Evolutionary conservation across 92 coral and sea anemone species (phyloP), one percentile per base, ranked within the genome.

Genomic region (Muricea muricata): DNA sequence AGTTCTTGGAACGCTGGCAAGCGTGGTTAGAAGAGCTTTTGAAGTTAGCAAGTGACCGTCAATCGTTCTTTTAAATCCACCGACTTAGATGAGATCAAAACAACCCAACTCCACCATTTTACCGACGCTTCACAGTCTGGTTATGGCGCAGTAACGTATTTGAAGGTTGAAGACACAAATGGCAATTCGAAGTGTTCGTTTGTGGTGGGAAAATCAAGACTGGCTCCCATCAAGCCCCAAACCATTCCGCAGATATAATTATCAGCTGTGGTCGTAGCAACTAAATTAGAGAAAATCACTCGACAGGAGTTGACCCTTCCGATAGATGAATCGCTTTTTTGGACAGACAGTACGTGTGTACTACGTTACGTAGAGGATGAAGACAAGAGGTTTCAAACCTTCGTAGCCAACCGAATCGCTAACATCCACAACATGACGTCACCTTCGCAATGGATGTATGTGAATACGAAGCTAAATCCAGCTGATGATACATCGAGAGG

Each of bases 401-500:
- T 85, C 30, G 88, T 76, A 32, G 80, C 90, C 7, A 86, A 89
- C 42, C 76, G 93, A 42, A 46, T 89, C 5, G 78, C 90, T 13
- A 72, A 86, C 11, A 90, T 90, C 55, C 93, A 63, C 35, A 87
- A 86, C 23, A 67, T 57, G 31, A 80, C 90, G 0, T 45, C 75
- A 24, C 74, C 87, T 29, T 45, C 61, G 0, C 93, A 90, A 61
- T 90, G 93, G 93, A 17, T 50, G 20, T 86, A 87, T 54, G 91
- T 90, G 29, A 88, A 15, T 88, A 91, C 9, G 93, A n/a, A n/a
- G n/a, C n/a, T n/a, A n/a, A n/a, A n/a, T n/a, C n/a, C n/a, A n/a
- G n/a, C n/a, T n/a, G n/a, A 90, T 85, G 93, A 90, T n/a, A 91
- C 91, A 28, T 90, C 93, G 0, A 67, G 88, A 6, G 91, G 93